Percentiles rank a stretch among this genome's conserved stretches.
These are phyloP conservation scores for Actinopyga echinites DNA, from an alignment of 53 echinoderm and acorn worm genomes.

Conservation along the genomic window DNA sequence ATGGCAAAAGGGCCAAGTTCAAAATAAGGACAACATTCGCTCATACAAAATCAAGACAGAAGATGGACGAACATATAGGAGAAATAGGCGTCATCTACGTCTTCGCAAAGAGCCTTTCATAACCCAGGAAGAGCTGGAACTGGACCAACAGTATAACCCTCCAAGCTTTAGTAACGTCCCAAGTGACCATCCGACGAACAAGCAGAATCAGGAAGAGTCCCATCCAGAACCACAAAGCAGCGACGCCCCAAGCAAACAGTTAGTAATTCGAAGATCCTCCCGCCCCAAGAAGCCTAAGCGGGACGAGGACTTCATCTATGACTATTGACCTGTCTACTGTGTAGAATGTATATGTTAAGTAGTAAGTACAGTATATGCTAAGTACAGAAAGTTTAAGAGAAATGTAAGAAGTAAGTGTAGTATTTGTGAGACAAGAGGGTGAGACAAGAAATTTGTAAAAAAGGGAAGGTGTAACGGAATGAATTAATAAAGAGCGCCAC, in stretches of 20 bases:
- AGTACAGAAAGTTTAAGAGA: too few species aligned
- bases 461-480: too few species aligned
- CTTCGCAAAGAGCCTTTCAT: conserved; percentile 1
- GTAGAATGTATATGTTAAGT: conserved; percentile 11
- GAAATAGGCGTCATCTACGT: background rate
- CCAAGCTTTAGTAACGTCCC: background rate
- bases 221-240: conserved; percentile 16
- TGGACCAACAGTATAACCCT: background rate
- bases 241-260: background rate
- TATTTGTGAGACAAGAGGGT: too few species aligned
- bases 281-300: conserved; percentile 25
- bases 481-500: too few species aligned
- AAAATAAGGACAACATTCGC: conserved; percentile 30
- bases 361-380: too few species aligned
- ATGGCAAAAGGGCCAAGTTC: conserved; percentile 36
- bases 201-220: background rate
- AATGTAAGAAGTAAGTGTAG: too few species aligned
- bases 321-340: background rate
- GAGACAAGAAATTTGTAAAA: too few species aligned
- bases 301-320: conserved; percentile 20
- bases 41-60: conserved; percentile 55
- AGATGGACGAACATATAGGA: background rate
- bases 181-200: background rate
- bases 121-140: background rate
- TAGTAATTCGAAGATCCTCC: background rate